Evolutionary conservation across 2,113 vertebrate species (phyloP).

Genomic region (Casuarius casuarius): DNA sequence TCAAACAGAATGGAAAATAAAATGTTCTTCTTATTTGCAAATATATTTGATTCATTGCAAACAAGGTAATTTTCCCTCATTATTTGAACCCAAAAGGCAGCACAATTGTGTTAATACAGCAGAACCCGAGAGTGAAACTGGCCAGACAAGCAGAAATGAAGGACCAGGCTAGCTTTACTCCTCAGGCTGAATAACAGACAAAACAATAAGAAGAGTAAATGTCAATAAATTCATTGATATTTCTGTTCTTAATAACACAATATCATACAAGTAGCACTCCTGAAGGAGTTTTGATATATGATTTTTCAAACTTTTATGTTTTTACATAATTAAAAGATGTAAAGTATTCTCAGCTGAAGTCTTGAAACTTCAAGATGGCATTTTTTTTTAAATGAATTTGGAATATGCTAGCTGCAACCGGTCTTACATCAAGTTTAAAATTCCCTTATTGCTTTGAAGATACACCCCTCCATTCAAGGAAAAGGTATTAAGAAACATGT

Average conservation of each 20-base stretch:
- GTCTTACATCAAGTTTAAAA: neutral
- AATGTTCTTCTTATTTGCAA: neutral
- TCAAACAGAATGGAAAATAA: slow-evolving; percentile 10
- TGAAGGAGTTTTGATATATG: neutral
- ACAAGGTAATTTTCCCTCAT: neutral
- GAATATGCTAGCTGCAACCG: neutral
- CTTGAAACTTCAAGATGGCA: neutral
- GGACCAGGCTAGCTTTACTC: neutral
- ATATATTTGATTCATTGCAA: neutral
- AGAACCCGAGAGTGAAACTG: neutral
- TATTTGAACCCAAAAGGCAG: neutral
- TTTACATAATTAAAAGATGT: neutral
- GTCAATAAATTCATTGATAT: neutral
- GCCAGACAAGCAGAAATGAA: neutral
- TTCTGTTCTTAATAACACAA: neutral
- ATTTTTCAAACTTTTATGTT: neutral
- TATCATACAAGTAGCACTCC: neutral
- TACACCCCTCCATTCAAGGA: neutral
- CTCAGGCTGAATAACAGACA: neutral
- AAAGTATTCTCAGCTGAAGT: neutral
- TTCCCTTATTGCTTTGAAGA: neutral
- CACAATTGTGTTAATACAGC: neutral
- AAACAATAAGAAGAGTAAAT: slow-evolving; percentile 10
- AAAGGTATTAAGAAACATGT: slow-evolving; percentile 9
- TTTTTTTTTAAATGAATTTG: neutral